These are phyloP conservation scores for Phylloscopus whistleri DNA, from an alignment of 2,113 vertebrate genomes.

Conservation along the genomic window DNA sequence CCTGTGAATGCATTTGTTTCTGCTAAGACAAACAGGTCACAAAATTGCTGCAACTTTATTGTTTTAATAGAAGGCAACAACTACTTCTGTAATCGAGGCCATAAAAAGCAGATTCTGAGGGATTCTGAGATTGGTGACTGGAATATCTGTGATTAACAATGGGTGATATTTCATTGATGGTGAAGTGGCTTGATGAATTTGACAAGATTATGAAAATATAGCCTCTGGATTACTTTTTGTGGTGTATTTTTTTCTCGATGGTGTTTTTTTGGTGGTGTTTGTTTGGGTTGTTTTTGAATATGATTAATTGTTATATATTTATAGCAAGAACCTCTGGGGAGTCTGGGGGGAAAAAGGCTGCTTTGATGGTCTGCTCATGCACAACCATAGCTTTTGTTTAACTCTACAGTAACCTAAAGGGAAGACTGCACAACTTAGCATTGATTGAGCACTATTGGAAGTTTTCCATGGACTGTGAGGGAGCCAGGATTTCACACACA, in stretches of 20 bases:
- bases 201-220: background rate
- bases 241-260: no score
- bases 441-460: background rate
- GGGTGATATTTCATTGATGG: background rate
- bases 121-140: background rate
- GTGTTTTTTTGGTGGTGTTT: no score
- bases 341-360: no score
- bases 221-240: background rate
- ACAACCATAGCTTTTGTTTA: background rate
- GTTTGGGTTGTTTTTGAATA: background rate
- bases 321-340: background rate
- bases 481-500: background rate
- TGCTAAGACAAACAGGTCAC: background rate
- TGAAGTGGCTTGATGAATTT: background rate
- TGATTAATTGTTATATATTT: background rate
- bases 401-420: background rate
- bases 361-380: background rate
- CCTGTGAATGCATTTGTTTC: background rate
- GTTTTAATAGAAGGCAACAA: background rate
- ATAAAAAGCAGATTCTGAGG: background rate
- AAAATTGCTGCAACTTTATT: background rate
- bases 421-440: background rate
- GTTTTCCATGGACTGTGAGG: background rate
- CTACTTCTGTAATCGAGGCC: rapidly evolving
- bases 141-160: background rate